Conservation (phyloP, 2,113 vertebrate species). For the Antechinus flavipes region DNA sequence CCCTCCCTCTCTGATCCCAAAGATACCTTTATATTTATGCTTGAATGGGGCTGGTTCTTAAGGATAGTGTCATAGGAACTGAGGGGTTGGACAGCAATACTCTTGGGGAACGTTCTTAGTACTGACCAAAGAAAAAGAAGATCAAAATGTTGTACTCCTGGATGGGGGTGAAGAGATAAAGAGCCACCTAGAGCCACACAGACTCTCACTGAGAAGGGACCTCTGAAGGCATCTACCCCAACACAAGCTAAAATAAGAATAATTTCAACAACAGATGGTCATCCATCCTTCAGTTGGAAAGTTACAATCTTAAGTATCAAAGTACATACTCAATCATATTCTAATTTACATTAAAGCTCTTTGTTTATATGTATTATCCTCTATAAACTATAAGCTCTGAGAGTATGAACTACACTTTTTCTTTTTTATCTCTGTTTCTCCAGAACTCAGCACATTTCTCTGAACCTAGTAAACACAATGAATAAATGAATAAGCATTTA, state of each 20-base stretch:
- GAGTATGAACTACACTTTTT: neutral
- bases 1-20: neutral
- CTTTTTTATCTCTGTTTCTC: neutral
- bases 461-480: neutral
- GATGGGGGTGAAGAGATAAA: neutral
- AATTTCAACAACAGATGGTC: neutral
- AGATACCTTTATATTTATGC: neutral
- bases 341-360: neutral
- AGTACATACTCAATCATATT: neutral
- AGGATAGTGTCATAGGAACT: neutral
- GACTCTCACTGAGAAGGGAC: neutral
- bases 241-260: neutral
- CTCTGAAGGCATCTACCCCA: neutral
- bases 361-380: neutral
- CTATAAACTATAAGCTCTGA: neutral
- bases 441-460: neutral
- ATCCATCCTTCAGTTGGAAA: neutral
- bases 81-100: neutral
- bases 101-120: neutral
- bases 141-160: neutral
- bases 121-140: neutral
- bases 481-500: neutral
- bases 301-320: neutral
- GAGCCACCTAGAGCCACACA: neutral
- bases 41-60: neutral